phyloP scores from a whole-genome alignment of 2,888 invertebrate genomes.

The Epinotia ramella region DNA sequence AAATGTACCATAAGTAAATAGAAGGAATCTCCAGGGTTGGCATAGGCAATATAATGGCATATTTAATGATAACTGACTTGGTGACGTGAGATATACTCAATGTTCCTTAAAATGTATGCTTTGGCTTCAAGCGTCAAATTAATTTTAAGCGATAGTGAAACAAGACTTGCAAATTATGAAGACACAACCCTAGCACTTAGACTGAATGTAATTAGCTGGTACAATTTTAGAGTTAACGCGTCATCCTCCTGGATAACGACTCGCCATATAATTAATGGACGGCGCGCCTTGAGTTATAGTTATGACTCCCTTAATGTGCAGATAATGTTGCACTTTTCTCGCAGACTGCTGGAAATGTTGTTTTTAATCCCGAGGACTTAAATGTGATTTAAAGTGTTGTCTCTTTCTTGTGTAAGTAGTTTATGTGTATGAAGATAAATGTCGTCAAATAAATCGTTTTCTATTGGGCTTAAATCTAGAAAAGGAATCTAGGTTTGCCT shows the following conservation, averaged over 20 bases:
- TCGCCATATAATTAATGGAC: constrained; percentile 73
- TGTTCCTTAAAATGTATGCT: background rate
- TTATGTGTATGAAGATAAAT: background rate
- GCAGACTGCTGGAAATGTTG: constrained; percentile 16
- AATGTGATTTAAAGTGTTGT: background rate
- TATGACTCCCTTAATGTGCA: constrained; percentile 53
- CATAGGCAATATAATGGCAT: too few species aligned
- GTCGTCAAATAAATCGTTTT: too few species aligned
- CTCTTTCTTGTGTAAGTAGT: background rate
- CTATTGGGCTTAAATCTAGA: too few species aligned
- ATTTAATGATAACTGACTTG: too few species aligned
- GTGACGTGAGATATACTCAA: too few species aligned
- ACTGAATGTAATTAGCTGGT: constrained; percentile 73
- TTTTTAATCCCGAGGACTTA: background rate
- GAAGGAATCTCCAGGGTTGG: too few species aligned
- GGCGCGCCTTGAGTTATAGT: constrained; percentile 64
- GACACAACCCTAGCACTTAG: constrained; percentile 34
- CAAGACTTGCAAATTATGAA: background rate
- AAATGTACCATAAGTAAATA: too few species aligned
- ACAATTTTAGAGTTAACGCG: constrained; percentile 77
- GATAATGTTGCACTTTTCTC: constrained; percentile 41
- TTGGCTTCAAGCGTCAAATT: background rate
- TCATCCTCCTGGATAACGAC: constrained; percentile 70
- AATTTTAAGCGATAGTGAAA: background rate
- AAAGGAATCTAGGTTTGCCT: too few species aligned